Conservation (phyloP, 2,113 vertebrate genomes). For the Eurypyga helias region DNA sequence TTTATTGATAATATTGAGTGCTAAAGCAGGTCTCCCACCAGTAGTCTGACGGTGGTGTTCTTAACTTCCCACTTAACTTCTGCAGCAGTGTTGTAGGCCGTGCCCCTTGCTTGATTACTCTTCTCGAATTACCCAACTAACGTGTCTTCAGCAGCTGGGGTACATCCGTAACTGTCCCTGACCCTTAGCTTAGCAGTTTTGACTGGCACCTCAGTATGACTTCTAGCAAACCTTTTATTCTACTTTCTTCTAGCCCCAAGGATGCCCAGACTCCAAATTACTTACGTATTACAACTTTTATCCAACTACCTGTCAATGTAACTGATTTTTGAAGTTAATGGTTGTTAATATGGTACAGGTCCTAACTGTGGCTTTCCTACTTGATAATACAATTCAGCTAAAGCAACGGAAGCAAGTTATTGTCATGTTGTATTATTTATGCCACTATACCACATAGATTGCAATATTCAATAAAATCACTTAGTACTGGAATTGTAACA, state of each 20-base stretch:
- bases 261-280: neutral
- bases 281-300: neutral
- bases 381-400: neutral
- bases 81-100: neutral
- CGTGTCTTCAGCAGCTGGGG: neutral
- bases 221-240: neutral
- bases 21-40: neutral
- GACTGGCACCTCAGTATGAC: neutral
- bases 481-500: neutral
- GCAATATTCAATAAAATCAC: neutral
- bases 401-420: neutral
- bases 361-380: neutral
- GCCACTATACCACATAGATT: neutral
- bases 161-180: neutral
- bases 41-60: neutral
- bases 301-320: neutral
- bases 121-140: neutral
- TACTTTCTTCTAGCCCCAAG: neutral
- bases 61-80: neutral
- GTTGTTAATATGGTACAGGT: neutral
- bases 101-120: neutral
- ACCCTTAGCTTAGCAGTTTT: neutral
- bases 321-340: neutral
- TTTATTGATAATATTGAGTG: neutral
- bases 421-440: neutral